Evolutionary conservation across 2,888 invertebrate species (phyloP).

Genomic region (Cordilura impudica): DNA sequence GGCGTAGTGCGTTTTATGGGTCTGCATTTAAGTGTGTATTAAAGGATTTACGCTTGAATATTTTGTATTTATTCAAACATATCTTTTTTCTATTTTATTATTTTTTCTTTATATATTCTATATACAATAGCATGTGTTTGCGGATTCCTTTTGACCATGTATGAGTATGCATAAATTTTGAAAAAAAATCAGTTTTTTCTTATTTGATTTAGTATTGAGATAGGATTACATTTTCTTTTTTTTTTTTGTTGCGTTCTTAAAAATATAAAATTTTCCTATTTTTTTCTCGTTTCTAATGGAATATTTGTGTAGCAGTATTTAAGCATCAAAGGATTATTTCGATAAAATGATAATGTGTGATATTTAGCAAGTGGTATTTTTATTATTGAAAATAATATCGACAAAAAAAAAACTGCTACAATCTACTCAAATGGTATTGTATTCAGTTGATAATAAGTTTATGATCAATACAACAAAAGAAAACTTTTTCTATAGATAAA

Average conservation of each 20-base stretch:
- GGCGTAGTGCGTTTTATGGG: neutral
- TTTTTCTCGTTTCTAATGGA: constrained; percentile 42
- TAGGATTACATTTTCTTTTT: constrained; percentile 37
- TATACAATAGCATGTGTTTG: neutral
- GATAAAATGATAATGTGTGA: constrained; percentile 38
- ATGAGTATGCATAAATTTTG: constrained; percentile 1
- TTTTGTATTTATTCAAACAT: constrained; percentile 54
- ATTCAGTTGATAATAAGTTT: too few relatives aligned
- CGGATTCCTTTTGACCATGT: constrained; percentile 40
- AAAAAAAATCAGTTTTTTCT: neutral
- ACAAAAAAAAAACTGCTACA: neutral
- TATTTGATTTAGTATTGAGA: constrained; percentile 48
- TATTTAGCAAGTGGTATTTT: constrained; percentile 35
- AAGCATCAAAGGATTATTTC: constrained; percentile 47
- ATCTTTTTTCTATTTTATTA: constrained; percentile 15
- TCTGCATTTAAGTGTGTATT: constrained; percentile 26
- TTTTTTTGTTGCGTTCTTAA: too few relatives aligned
- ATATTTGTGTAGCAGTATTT: constrained; percentile 36
- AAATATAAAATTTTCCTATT: constrained; percentile 1
- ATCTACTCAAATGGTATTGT: too few relatives aligned
- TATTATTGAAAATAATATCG: neutral
- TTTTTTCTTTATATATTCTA: neutral
- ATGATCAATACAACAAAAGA: too few relatives aligned
- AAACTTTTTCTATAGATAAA: too few relatives aligned
- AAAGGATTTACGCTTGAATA: constrained; percentile 57